Percentiles rank a stretch among this genome's conserved stretches.
phyloP scores from a whole-genome alignment of 2,113 vertebrate species.

The Lepus europaeus region DNA sequence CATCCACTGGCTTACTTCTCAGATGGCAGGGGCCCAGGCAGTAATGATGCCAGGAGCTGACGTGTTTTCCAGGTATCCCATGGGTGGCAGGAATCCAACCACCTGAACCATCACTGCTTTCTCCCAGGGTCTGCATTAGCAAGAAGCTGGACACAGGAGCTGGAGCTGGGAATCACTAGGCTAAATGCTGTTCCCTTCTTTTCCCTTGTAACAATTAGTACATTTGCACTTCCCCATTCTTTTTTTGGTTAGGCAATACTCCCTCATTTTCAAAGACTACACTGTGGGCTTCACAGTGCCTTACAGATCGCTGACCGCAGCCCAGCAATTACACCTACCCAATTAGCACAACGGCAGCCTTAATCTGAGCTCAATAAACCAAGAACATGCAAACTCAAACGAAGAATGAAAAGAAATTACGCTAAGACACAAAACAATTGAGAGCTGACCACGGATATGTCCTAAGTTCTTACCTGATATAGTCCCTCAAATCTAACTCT shows the following conservation, averaged over 20 bases:
- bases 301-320: not conserved
- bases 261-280: not conserved
- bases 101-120: too few relatives aligned
- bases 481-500: not conserved
- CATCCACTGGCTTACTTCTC: too few relatives aligned
- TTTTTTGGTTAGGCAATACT: not conserved
- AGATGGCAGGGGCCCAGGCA: too few relatives aligned
- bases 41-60: too few relatives aligned
- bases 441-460: not conserved
- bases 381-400: not conserved
- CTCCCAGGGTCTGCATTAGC: too few relatives aligned
- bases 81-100: too few relatives aligned
- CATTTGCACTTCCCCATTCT: not conserved
- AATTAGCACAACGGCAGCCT: not conserved
- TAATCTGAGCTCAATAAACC: not conserved
- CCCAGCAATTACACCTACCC: not conserved
- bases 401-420: not conserved
- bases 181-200: not conserved
- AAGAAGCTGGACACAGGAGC: too few relatives aligned
- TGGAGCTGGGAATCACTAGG: too few relatives aligned
- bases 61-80: too few relatives aligned
- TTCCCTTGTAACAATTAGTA: conserved; percentile 50
- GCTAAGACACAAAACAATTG: not conserved
- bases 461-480: not conserved
- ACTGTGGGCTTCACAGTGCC: not conserved